Conservation (phyloP, 2,113 vertebrate species). For the Cryptomyrus ogoouensis region DNA sequence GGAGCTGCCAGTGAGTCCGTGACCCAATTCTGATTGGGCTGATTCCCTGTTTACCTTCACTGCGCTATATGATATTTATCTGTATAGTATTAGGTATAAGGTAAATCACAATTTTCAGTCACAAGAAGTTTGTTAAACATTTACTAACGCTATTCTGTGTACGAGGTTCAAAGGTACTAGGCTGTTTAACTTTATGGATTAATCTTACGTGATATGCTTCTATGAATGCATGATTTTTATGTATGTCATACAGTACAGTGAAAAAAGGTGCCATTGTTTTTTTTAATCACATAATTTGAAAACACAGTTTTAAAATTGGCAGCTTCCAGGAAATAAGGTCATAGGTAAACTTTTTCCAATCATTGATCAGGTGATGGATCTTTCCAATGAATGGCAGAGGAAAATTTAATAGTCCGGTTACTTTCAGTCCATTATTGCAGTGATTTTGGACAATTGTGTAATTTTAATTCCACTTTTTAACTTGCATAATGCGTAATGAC, state of each 20-base stretch:
- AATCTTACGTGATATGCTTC: background rate
- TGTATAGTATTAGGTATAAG: background rate
- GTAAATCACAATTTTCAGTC: background rate
- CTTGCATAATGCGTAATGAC: background rate
- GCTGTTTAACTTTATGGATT: background rate
- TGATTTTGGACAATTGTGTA: background rate
- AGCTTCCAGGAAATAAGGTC: background rate
- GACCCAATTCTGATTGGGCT: background rate
- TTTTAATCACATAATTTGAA: background rate
- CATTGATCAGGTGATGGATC: background rate
- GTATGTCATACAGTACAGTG: background rate
- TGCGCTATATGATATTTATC: background rate
- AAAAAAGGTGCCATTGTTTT: background rate
- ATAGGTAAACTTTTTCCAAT: background rate
- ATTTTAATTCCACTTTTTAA: background rate
- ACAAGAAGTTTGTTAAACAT: background rate
- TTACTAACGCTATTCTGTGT: background rate
- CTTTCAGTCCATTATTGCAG: background rate
- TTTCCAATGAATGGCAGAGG: background rate
- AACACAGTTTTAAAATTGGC: background rate
- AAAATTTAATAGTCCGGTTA: background rate
- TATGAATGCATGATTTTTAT: background rate
- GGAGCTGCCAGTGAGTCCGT: conserved; percentile 83
- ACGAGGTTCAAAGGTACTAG: background rate
- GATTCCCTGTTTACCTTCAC: background rate